Percentiles rank a stretch among this genome's conserved stretches.
Evolutionary conservation across 2,113 vertebrate genomes (phyloP).

Genomic region (Clarias gariepinus): DNA sequence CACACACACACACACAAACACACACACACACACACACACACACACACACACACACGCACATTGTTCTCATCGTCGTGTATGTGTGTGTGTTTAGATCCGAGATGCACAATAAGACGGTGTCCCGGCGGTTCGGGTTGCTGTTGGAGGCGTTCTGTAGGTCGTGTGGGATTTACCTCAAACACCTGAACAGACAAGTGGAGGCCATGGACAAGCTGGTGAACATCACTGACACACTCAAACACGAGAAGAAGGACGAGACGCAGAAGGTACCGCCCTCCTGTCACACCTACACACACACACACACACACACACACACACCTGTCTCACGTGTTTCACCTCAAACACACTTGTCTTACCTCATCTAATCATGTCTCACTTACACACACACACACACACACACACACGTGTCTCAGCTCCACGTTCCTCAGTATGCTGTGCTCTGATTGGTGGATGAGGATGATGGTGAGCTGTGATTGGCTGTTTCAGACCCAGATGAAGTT

Average conservation of each 20-base stretch:
- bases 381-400: not conserved
- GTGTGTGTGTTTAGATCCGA: conserved; percentile 60
- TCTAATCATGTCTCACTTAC: not conserved
- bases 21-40: not conserved
- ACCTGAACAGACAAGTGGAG: conserved; percentile 75
- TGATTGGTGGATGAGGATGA: conserved; percentile 34
- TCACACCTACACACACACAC: not conserved
- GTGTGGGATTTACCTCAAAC: conserved; percentile 72
- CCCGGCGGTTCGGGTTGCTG: conserved; percentile 66
- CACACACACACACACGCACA: not conserved
- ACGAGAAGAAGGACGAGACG: conserved; percentile 79
- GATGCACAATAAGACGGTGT: conserved; percentile 72
- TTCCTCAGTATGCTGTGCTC: not conserved
- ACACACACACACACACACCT: not conserved
- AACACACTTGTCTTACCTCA: not conserved
- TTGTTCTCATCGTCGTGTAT: not conserved
- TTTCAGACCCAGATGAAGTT: conserved; percentile 81
- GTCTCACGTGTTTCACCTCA: not conserved
- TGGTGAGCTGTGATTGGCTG: conserved; percentile 54
- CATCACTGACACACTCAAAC: conserved; percentile 76
- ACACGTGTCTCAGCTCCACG: not conserved
- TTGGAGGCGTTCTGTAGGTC: conserved; percentile 69
- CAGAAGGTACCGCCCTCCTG: conserved; percentile 68
- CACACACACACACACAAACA: not conserved
- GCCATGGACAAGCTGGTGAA: conserved; percentile 81